These are phyloP conservation scores for Amphipoea oculea DNA, from an alignment of 2,888 invertebrate genomes.

Conservation along the genomic window DNA sequence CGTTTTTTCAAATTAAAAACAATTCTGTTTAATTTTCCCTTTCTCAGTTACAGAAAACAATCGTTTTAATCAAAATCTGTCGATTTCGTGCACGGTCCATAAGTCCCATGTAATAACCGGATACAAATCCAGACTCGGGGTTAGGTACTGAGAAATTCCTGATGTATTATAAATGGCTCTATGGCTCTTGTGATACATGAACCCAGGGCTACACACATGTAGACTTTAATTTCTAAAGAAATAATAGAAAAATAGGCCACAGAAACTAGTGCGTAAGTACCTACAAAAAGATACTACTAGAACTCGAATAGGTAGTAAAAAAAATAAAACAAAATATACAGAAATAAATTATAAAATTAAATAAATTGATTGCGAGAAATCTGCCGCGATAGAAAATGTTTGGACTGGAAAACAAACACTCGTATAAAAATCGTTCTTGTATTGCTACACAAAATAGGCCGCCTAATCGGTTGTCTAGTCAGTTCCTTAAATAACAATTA, in stretches of 20 bases:
- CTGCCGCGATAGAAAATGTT: not conserved
- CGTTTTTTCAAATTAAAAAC: too few species aligned
- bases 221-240: not conserved
- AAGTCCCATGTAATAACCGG: not conserved
- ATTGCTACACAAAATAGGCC: constrained; percentile 39
- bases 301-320: not conserved
- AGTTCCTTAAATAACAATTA: constrained; percentile 41
- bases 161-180: too few species aligned
- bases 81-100: not conserved
- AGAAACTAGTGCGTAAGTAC: not conserved
- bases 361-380: not conserved
- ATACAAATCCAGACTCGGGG: too few species aligned
- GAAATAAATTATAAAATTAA: not conserved
- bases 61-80: not conserved
- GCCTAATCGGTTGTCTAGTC: constrained; percentile 56
- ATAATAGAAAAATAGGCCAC: not conserved
- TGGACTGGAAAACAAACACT: not conserved
- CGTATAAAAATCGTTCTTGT: constrained; percentile 21
- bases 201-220: too few species aligned
- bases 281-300: not conserved
- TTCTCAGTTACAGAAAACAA: too few species aligned
- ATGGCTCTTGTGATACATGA: too few species aligned
- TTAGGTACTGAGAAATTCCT: too few species aligned
- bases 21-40: too few species aligned
- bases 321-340: not conserved